Percentiles rank a stretch among this genome's conserved stretches.
These are phyloP conservation scores for Cantharis lateralis DNA, from an alignment of 2,888 invertebrate species.

Conservation along the genomic window DNA sequence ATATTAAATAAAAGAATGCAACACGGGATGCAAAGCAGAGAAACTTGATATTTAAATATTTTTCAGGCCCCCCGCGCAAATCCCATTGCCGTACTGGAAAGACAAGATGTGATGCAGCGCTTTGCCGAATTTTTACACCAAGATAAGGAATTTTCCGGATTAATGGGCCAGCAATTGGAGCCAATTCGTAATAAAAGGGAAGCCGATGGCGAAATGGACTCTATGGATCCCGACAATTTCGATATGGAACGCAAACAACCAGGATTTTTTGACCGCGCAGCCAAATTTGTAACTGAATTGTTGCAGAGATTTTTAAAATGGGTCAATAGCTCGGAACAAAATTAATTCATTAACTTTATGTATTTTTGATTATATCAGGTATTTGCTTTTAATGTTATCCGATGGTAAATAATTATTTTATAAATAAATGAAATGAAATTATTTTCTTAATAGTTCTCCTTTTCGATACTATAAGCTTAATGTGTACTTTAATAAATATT, in stretches of 20 bases:
- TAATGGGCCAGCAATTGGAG: slow-evolving; percentile 2
- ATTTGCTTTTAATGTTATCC: not conserved
- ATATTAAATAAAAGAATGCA: not conserved
- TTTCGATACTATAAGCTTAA: too few relatives aligned
- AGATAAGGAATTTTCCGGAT: slow-evolving; percentile 42
- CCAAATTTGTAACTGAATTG: slow-evolving; percentile 54
- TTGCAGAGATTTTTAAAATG: slow-evolving; percentile 56
- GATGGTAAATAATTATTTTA: not conserved
- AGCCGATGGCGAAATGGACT: slow-evolving; percentile 20
- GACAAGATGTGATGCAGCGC: slow-evolving; percentile 42
- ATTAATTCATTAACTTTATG: slow-evolving; percentile 3
- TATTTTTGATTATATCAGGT: not conserved
- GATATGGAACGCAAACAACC: slow-evolving; percentile 27
- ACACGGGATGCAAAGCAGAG: not conserved
- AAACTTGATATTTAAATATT: not conserved
- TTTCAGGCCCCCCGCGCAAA: slow-evolving; percentile 16
- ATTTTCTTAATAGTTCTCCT: not conserved
- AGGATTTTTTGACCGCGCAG: slow-evolving; percentile 55
- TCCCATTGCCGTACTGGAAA: not conserved
- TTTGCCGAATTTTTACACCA: slow-evolving; percentile 50
- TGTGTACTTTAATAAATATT: too few relatives aligned
- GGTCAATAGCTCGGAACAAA: slow-evolving; percentile 52
- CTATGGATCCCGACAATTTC: slow-evolving; percentile 29
- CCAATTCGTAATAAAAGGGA: slow-evolving; percentile 31
- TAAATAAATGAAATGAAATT: not conserved